phyloP scores from a whole-genome alignment of 2,113 vertebrate species.

The Acrocephalus arundinaceus region DNA sequence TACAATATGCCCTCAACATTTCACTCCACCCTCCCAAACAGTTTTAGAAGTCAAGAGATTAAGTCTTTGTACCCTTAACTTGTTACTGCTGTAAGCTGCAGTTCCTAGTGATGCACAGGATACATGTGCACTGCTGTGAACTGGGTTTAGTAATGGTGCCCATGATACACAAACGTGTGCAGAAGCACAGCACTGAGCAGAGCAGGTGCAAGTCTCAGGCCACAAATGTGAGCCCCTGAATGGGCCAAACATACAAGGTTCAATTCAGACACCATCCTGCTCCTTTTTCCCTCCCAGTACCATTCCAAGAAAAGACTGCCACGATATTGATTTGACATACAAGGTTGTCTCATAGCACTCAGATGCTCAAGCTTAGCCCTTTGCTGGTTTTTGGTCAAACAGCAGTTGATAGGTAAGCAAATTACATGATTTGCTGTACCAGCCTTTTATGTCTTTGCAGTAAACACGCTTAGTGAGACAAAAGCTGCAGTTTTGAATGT shows the following conservation, averaged over 20 bases:
- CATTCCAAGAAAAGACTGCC: not conserved
- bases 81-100: not conserved
- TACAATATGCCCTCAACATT: not conserved
- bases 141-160: not conserved
- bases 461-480: not conserved
- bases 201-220: not conserved
- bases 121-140: accelerated
- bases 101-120: not conserved
- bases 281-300: accelerated
- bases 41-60: not conserved
- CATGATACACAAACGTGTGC: accelerated
- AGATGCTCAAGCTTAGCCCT: not conserved
- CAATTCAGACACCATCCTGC: not conserved
- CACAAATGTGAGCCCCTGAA: accelerated
- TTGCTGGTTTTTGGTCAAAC: not conserved
- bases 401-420: not conserved
- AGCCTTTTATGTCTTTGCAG: not conserved
- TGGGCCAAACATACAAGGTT: not conserved
- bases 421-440: not conserved
- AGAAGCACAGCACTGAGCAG: not conserved
- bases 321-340: not conserved
- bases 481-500: not conserved
- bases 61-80: not conserved
- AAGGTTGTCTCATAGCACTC: not conserved
- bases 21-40: not conserved